Evolutionary conservation across 2,113 vertebrate species (phyloP).

Genomic region (Dipodomys ordii): DNA sequence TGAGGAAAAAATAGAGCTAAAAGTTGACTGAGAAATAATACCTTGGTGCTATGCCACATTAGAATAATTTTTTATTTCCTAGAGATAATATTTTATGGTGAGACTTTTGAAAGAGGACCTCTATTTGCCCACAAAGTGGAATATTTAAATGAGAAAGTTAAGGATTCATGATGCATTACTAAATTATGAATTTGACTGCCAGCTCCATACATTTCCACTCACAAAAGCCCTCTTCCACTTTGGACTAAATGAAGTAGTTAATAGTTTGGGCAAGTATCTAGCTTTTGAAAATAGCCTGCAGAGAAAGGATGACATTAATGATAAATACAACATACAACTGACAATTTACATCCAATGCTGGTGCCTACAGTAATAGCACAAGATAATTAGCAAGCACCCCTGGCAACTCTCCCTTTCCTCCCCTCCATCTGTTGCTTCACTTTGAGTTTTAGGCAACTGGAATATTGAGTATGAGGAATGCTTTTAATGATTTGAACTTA

Average conservation of each 20-base stretch:
- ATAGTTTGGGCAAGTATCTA: constrained; percentile 81
- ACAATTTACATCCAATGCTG: constrained; percentile 73
- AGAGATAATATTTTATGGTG: constrained; percentile 76
- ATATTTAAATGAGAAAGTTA: constrained; percentile 80
- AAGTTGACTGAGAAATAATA: constrained; percentile 78
- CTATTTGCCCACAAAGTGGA: constrained; percentile 69
- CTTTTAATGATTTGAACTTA: not conserved
- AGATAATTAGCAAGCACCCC: constrained; percentile 74
- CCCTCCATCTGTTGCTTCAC: constrained; percentile 82
- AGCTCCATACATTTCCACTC: constrained; percentile 66
- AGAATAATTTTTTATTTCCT: constrained; percentile 79
- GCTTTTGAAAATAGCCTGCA: constrained; percentile 80
- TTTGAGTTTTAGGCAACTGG: constrained; percentile 44
- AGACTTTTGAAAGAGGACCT: constrained; percentile 64
- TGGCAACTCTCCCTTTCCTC: constrained; percentile 47
- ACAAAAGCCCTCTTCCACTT: constrained; percentile 72
- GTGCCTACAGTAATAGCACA: not conserved
- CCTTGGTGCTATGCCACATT: constrained; percentile 59
- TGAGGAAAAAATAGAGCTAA: constrained; percentile 72
- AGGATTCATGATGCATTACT: constrained; percentile 82
- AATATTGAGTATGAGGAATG: constrained; percentile 32
- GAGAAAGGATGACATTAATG: constrained; percentile 79
- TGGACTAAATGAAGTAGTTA: constrained; percentile 83
- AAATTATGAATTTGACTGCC: constrained; percentile 73
- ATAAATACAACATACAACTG: constrained; percentile 78